A percentile compares a stretch with the other conserved stretches of the same genome.
These are phyloP conservation scores for Eidolon dupreanum DNA, from an alignment of 2,797 vertebrate genomes.

Conservation along the genomic window DNA sequence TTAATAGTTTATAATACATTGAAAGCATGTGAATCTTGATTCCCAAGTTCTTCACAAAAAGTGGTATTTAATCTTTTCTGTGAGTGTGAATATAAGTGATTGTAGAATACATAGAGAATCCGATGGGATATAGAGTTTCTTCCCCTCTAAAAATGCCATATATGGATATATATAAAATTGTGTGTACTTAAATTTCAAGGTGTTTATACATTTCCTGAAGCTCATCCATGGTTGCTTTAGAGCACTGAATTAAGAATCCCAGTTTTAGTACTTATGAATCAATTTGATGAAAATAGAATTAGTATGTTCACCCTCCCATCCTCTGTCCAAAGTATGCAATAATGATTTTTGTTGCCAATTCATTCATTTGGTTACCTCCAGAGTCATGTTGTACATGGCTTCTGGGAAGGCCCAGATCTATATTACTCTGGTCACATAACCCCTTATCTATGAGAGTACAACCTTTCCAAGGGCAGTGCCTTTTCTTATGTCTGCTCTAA, in stretches of 20 bases:
- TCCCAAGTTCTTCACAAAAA: background rate
- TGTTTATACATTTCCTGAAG: background rate
- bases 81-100: background rate
- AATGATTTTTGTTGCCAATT: background rate
- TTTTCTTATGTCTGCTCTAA: constrained; percentile 32
- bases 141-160: background rate
- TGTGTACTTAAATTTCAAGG: background rate
- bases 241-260: background rate
- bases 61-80: background rate
- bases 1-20: background rate
- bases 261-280: background rate
- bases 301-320: fast-evolving
- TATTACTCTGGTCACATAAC: background rate
- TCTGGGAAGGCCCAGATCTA: background rate
- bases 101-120: background rate
- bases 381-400: background rate
- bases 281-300: background rate
- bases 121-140: background rate
- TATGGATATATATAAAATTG: background rate
- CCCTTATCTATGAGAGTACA: background rate
- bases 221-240: background rate
- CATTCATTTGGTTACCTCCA: background rate
- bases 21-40: background rate
- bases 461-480: background rate
- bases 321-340: background rate